These are phyloP conservation scores for Bufotes viridis DNA, from an alignment of 2,797 vertebrate genomes.

Conservation along the genomic window DNA sequence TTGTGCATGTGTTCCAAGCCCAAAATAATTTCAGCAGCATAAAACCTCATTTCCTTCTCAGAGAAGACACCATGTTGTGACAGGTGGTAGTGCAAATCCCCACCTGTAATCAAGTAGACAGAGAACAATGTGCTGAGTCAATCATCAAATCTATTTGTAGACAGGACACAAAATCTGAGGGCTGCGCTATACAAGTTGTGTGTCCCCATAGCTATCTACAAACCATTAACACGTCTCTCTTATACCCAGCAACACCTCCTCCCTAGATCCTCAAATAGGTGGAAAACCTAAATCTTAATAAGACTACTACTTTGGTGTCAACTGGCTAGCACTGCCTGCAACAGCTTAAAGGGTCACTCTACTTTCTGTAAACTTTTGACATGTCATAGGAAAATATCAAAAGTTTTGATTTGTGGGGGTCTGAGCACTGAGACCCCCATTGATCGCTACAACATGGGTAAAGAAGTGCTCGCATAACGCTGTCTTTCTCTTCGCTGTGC, in stretches of 20 bases:
- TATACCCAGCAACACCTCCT: neutral
- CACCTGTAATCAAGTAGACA: slow-evolving; percentile 76
- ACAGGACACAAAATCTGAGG: neutral
- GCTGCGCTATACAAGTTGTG: neutral
- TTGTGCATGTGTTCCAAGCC: slow-evolving; percentile 98
- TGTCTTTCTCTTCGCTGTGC: too few relatives aligned
- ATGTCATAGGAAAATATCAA: too few relatives aligned
- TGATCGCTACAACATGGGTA: too few relatives aligned
- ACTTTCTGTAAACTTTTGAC: too few relatives aligned
- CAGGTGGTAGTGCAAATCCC: slow-evolving; percentile 97
- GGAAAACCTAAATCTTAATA: neutral
- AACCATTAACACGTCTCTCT: neutral
- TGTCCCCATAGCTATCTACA: too few relatives aligned
- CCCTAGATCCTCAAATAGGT: neutral
- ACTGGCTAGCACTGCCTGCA: too few relatives aligned
- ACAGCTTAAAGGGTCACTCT: too few relatives aligned
- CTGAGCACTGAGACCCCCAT: too few relatives aligned
- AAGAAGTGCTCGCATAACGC: too few relatives aligned
- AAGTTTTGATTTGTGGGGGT: too few relatives aligned
- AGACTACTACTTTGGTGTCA: neutral
- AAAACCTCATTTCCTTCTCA: slow-evolving; percentile 98
- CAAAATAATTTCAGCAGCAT: slow-evolving; percentile 95
- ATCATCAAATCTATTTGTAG: neutral
- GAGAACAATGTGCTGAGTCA: neutral
- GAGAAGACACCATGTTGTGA: slow-evolving; percentile 97